Evolutionary conservation across 35 echinoderm and acorn worm genomes (phyloP).

Genomic region (Ophioderma brevispina): DNA sequence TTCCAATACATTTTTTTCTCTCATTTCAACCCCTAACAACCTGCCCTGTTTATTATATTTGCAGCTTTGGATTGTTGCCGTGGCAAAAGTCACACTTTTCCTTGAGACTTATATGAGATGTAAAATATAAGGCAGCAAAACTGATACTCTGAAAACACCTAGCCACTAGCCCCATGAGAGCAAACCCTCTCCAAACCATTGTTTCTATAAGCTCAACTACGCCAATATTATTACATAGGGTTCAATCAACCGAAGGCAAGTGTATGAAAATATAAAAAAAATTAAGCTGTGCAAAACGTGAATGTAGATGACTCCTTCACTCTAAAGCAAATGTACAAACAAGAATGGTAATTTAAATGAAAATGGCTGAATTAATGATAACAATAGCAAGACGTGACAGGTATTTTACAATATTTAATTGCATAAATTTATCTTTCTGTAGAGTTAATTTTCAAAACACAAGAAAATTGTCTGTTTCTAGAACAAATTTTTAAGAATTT

Average conservation of each 20-base stretch:
- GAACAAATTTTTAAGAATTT: too few species aligned
- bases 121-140: constrained; percentile 1
- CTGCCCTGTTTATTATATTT: constrained; percentile 1
- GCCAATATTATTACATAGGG: constrained; percentile 4
- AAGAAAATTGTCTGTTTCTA: too few species aligned
- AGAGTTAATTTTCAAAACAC: too few species aligned
- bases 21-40: too few species aligned
- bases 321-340: too few species aligned
- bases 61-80: not conserved
- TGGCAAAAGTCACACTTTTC: not conserved
- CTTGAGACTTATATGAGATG: not conserved
- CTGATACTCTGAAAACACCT: not conserved
- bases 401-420: too few species aligned
- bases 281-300: not conserved
- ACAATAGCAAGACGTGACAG: too few species aligned
- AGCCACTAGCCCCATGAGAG: not conserved
- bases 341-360: too few species aligned
- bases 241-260: not conserved
- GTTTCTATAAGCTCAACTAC: not conserved
- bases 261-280: not conserved
- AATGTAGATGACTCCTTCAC: too few species aligned
- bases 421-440: too few species aligned
- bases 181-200: not conserved
- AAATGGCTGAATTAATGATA: too few species aligned
- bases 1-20: not conserved